A percentile compares a stretch with the other conserved stretches of the same genome.
phyloP scores from a whole-genome alignment of 2,797 vertebrate genomes.

The Clarias platycephalus region DNA sequence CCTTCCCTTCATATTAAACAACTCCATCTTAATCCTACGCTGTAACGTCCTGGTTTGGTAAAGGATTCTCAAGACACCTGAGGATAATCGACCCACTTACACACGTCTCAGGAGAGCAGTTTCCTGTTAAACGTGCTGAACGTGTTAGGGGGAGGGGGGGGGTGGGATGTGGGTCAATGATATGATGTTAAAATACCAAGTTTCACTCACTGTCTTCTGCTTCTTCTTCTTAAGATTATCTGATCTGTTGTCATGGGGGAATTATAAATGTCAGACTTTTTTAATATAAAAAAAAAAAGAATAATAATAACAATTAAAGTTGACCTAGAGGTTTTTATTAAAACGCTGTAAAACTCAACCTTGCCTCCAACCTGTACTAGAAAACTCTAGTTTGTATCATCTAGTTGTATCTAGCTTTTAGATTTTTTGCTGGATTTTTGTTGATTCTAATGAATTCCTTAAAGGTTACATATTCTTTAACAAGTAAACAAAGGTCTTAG shows the following conservation, averaged over 20 bases:
- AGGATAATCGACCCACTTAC: background rate
- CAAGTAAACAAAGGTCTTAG: no score
- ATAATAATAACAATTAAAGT: no score
- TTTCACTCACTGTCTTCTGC: background rate
- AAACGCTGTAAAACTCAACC: background rate
- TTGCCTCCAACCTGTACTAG: background rate
- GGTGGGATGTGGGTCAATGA: slow-evolving; percentile 13
- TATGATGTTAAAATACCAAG: background rate
- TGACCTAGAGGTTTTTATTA: background rate
- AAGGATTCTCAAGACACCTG: background rate
- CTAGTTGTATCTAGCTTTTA: background rate
- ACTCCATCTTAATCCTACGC: background rate
- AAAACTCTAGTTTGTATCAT: background rate
- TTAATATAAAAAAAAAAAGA: background rate
- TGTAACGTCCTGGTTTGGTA: background rate
- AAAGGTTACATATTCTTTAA: background rate
- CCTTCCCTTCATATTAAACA: background rate
- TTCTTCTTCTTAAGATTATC: background rate
- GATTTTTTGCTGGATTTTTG: background rate
- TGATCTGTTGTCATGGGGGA: background rate
- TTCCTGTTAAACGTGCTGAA: background rate
- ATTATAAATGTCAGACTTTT: background rate
- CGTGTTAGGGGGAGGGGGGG: no score
- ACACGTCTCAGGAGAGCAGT: background rate
- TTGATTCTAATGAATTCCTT: background rate